Evolutionary conservation across 2,888 invertebrate genomes (phyloP), one percentile per base, ranked within the genome.

Genomic region (Cecidostiba fungosa): DNA sequence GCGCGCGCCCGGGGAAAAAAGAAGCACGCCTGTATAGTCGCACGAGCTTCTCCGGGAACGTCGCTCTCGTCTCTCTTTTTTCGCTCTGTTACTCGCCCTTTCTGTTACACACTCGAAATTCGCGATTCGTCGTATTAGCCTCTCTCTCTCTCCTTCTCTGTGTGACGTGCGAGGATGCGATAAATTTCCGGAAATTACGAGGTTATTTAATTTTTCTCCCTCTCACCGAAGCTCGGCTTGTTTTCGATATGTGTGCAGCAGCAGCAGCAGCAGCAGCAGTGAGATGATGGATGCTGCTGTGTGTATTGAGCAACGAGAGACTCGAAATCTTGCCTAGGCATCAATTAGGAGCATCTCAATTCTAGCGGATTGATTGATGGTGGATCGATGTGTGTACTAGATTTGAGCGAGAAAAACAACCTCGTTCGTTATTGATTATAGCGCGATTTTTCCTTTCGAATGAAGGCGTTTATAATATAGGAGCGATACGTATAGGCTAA

Each of bases 111-210:
- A 77, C 69, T 66, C 76, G 39, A 84, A 77, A 85, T 77, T 82
- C 82, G 54, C 76, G 77, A 82, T 84, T 79, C 84, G 74, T 85
- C 76, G 79, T 83, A 77, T 77, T 77, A 77, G 77, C 59, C 62
- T 43, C 39, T 12, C 39, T 43, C 10, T 43, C 39, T 43, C 39
- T 32, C 32, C 32, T 32, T 32, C 73, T 36, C 39, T 39, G 32
- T n/a, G 39, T 29, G 50, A 59, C 62, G 47, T 39, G 54, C 26
- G 23, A 81, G 80, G 72, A 85, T 80, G 80, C 50, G 77, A 85
- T 85, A 82, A 85, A 85, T 82, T 82, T 77, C 47, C 12, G 50
- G 73, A 85, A 85, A 85, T 85, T 85, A 85, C 82, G 78, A 73
- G 50, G 59, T 81, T 76, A 72, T 77, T 81, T 69, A 50, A 70